Evolutionary conservation across 2,888 invertebrate species (phyloP), one percentile per base, ranked within the genome.

Genomic region (Clostera curtula): DNA sequence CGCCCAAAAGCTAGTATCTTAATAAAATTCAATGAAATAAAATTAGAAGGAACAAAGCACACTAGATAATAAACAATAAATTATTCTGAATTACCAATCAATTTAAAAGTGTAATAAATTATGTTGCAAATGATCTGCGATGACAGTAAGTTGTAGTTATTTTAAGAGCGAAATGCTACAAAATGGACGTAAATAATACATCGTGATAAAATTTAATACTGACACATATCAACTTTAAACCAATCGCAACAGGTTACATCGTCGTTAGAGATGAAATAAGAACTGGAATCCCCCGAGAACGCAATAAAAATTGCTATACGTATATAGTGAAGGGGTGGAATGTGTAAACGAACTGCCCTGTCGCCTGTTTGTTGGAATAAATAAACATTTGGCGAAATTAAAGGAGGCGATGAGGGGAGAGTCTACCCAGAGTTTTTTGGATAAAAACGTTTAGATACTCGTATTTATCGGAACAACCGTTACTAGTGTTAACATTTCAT

Each of bases 331-430:
- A 61, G 55, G 61, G 61, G 60, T 50, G 62, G 64, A 67, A 71
- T 69, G 64, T 64, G 66, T 54, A 64, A 66, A 61, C 62, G 63
- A 59, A 64, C 64, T 65, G 61, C 53, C 57, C 60, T 52, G 59
- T 58, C 60, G 55, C 47, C 58, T 65, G 59, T 60, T 64, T 60
- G 65, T 58, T 45, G 59, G 50, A 68, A 72, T 74, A 75, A 73
- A 73, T 71, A 75, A 70, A 75, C 71, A 71, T 66, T 63, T 56
- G 56, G 57, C 51, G 56, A 71, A 76, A 74, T 75, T 74, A 75
- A 71, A 71, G 62, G 62, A 67, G 59, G 61, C 51, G 50, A 36
- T 35, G 37, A 50, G 29, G 45, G 40, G 50, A 49, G 49, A 43
- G 49, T 8, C 4, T 9, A 13, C 22, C 44, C 35, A 38, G 42